These are phyloP conservation scores for Hipposideros larvatus DNA, from an alignment of 2,797 vertebrate species.

Conservation along the genomic window DNA sequence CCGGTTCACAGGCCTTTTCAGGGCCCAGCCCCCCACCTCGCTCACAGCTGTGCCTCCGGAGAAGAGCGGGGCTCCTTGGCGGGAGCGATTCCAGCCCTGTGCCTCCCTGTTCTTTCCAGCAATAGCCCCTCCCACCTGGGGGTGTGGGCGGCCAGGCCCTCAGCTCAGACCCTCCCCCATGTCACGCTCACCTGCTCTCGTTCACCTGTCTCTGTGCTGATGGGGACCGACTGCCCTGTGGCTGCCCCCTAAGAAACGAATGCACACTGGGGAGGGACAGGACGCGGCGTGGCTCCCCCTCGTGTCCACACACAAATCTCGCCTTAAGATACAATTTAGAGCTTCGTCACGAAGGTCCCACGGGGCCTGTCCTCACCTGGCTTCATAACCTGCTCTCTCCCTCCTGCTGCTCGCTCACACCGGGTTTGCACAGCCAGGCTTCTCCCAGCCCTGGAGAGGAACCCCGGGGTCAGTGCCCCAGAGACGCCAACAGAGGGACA, in stretches of 20 bases:
- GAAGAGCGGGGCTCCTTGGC: rapidly evolving
- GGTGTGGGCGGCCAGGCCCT: neutral
- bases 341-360: neutral
- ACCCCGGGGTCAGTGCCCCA: neutral
- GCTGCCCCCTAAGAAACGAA: neutral
- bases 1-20: rapidly evolving
- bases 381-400: too few species aligned
- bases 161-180: neutral
- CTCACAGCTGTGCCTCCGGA: rapidly evolving
- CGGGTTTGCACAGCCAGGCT: rapidly evolving
- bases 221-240: rapidly evolving
- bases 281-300: too few species aligned
- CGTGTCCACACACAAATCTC: too few species aligned
- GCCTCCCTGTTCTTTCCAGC: neutral
- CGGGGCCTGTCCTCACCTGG: too few species aligned
- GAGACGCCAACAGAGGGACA: neutral
- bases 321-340: too few species aligned
- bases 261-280: neutral
- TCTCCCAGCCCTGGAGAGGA: neutral
- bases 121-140: too few species aligned
- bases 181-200: neutral
- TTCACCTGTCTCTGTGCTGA: neutral
- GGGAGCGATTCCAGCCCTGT: rapidly evolving
- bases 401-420: neutral
- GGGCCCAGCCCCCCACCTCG: rapidly evolving